Evolutionary conservation across 2,113 vertebrate species (phyloP).

Genomic region (Xenus cinereus): DNA sequence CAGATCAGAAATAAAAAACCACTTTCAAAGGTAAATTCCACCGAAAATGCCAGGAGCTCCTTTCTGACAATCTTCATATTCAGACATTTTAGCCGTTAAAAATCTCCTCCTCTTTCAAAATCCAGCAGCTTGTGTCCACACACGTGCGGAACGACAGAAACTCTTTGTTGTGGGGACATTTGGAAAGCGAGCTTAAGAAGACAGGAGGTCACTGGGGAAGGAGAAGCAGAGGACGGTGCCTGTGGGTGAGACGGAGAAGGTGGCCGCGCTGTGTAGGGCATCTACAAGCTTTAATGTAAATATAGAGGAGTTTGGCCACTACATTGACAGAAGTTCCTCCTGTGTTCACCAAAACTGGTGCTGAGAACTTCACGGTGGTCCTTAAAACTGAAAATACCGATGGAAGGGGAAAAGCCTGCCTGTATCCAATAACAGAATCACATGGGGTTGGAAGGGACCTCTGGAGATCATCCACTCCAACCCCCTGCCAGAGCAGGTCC

Average conservation of each 20-base stretch:
- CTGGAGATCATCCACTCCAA: no score
- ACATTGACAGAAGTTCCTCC: background rate
- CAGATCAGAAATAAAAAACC: background rate
- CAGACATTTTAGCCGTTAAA: background rate
- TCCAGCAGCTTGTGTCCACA: background rate
- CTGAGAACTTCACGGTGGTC: background rate
- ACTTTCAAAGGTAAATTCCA: background rate
- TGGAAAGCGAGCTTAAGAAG: background rate
- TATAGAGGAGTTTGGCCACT: background rate
- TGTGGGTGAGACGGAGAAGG: fast-evolving
- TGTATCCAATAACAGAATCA: no score
- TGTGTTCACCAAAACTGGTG: background rate
- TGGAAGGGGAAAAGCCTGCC: background rate
- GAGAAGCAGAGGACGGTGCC: background rate
- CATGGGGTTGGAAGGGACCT: no score
- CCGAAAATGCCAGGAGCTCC: background rate
- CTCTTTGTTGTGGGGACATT: background rate
- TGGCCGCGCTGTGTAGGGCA: background rate
- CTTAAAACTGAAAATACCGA: background rate
- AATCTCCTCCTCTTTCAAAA: background rate
- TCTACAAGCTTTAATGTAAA: background rate
- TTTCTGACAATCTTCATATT: background rate
- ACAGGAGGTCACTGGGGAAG: background rate
- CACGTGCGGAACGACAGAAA: background rate
- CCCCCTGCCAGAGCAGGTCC: no score